Evolutionary conservation across 2,888 invertebrate species (phyloP).

Genomic region (Pterobdella sp.): DNA sequence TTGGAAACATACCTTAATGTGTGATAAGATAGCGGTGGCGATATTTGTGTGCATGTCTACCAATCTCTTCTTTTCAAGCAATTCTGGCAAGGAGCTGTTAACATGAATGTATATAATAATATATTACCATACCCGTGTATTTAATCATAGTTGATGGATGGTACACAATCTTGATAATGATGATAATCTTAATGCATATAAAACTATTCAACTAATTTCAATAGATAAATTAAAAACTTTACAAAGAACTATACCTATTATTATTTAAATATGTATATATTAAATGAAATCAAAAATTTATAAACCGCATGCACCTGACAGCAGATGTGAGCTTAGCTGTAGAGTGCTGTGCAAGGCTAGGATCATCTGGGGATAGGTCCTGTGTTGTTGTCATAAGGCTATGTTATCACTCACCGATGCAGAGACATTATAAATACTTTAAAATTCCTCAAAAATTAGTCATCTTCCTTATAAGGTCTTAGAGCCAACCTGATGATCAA

Average conservation of each 20-base stretch:
- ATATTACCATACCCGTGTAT: not conserved
- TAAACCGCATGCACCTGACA: conserved; percentile 56
- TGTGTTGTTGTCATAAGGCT: not conserved
- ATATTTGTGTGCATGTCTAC: conserved; percentile 98
- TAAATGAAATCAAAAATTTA: not conserved
- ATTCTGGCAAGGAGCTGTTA: conserved; percentile 72
- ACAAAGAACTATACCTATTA: not conserved
- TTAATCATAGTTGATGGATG: not conserved
- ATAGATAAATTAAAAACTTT: not conserved
- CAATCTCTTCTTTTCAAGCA: conserved; percentile 89
- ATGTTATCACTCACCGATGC: too few relatives aligned
- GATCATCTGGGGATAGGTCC: conserved; percentile 46
- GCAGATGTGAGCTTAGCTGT: conserved; percentile 76
- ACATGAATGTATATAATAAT: not conserved
- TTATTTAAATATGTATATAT: not conserved
- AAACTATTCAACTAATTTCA: not conserved
- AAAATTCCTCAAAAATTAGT: not conserved
- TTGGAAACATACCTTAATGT: conserved; percentile 59
- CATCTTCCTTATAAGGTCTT: not conserved
- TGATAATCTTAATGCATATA: not conserved
- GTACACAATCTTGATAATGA: not conserved
- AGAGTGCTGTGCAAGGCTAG: conserved; percentile 56
- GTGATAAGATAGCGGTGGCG: conserved; percentile 65
- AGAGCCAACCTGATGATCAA: not conserved
- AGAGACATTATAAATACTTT: conserved; percentile 73